Conservation (phyloP, 2,797 vertebrate genomes). For the Pangasius larnaudii region DNA sequence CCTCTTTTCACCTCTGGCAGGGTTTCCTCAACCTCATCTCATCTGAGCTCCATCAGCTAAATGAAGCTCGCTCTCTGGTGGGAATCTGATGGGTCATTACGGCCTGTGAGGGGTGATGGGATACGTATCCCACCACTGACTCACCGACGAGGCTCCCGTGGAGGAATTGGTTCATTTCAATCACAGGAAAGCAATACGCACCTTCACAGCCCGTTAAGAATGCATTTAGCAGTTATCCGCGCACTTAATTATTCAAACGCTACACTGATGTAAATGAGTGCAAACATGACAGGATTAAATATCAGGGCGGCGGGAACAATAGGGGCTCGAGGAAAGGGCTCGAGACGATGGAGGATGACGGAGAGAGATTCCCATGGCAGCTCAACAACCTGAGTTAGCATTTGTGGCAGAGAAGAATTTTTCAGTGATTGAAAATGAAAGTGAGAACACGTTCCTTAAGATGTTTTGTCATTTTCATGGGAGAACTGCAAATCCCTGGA, state of each 20-base stretch:
- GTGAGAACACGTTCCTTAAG: background rate
- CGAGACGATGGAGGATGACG: conserved; percentile 43
- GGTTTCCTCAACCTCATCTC: conserved; percentile 87
- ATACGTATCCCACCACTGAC: conserved; percentile 83
- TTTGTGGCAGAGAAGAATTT: background rate
- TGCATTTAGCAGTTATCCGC: conserved; percentile 73
- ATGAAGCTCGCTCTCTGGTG: conserved; percentile 91
- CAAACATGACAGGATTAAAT: conserved; percentile 59
- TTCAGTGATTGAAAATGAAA: background rate
- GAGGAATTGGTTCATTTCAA: conserved; percentile 89
- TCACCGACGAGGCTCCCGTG: conserved; percentile 79
- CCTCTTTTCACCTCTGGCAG: conserved; percentile 78
- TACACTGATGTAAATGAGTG: conserved; percentile 57
- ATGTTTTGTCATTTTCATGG: too few species aligned
- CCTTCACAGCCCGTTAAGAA: conserved; percentile 83
- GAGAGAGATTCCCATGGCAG: conserved; percentile 21
- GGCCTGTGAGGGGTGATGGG: conserved; percentile 87
- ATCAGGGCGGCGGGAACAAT: conserved; percentile 45
- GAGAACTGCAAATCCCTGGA: background rate
- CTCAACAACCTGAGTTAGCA: background rate
- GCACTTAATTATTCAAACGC: conserved; percentile 66
- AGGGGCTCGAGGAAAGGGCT: conserved; percentile 39
- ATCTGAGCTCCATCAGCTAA: conserved; percentile 95
- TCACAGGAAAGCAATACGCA: conserved; percentile 80
- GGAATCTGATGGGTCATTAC: conserved; percentile 84